Percentiles rank a stretch among this genome's conserved stretches.
phyloP scores from a whole-genome alignment of 2,888 invertebrate species.

The Melangyna quadrimaculata region DNA sequence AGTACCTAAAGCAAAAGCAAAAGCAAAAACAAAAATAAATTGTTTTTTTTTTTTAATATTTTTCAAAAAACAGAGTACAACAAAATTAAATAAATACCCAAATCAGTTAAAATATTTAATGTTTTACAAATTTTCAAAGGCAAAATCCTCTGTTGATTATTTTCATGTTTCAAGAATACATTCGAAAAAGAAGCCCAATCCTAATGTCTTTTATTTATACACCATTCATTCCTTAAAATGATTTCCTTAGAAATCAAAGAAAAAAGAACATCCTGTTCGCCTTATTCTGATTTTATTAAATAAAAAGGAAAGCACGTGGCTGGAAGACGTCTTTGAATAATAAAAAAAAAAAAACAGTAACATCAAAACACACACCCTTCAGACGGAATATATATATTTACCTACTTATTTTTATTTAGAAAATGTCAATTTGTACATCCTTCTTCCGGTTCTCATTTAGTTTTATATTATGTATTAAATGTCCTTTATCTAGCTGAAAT shows the following conservation, averaged over 20 bases:
- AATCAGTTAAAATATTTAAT: neutral
- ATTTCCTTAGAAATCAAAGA: neutral
- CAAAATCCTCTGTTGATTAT: no score
- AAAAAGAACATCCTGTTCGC: neutral
- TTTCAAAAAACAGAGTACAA: no score
- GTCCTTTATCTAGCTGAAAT: neutral
- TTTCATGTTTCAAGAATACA: neutral
- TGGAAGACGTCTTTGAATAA: neutral
- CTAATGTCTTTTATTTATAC: neutral
- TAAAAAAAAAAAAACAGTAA: no score
- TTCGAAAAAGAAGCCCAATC: neutral
- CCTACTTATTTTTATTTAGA: neutral
- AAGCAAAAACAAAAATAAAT: no score
- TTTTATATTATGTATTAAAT: no score
- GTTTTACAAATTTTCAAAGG: no score
- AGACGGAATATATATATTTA: neutral
- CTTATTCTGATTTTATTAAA: neutral
- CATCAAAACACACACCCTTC: neutral
- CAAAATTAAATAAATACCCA: neutral
- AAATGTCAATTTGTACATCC: conserved; percentile 15
- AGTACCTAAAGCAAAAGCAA: no score
- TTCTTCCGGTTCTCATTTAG: conserved; percentile 3
- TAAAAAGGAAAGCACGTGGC: neutral
- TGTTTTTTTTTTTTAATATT: no score
- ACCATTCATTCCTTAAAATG: neutral